These are phyloP conservation scores for Zonitis immaculata DNA, from an alignment of 2,888 invertebrate species.

Conservation along the genomic window DNA sequence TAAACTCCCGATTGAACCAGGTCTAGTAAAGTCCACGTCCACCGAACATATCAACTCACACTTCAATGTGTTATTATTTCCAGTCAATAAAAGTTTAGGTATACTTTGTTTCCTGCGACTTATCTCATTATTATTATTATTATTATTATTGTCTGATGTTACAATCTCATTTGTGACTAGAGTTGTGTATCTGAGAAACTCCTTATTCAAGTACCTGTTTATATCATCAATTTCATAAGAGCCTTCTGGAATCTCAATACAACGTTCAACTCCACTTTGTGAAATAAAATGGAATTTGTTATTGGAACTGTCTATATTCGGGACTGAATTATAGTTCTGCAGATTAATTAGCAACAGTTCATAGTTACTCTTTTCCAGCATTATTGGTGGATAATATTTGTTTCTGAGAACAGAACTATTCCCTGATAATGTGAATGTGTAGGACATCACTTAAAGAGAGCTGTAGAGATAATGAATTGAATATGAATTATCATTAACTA, in stretches of 20 bases:
- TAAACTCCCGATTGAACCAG: constrained; percentile 12
- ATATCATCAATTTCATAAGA: too few species aligned
- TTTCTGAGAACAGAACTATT: not conserved
- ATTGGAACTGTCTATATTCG: constrained; percentile 2
- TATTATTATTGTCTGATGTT: too few species aligned
- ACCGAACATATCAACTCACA: constrained; percentile 20
- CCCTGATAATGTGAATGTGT: not conserved
- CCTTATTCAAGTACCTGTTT: too few species aligned
- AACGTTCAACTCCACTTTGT: not conserved
- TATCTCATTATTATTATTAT: not conserved
- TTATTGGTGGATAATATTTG: constrained; percentile 4
- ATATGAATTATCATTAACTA: too few species aligned
- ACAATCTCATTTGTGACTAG: not conserved
- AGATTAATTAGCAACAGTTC: constrained; percentile 1
- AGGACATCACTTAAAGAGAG: not conserved
- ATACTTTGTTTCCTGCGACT: constrained; percentile 14
- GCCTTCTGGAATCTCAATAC: not conserved
- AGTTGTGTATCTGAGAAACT: not conserved
- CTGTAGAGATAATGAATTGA: too few species aligned
- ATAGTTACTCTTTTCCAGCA: constrained; percentile 1
- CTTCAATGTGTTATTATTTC: constrained; percentile 35
- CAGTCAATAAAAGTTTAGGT: too few species aligned
- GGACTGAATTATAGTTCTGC: constrained; percentile 4
- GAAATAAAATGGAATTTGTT: constrained; percentile 1
- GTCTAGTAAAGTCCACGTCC: constrained; percentile 12